Conservation (phyloP, 2,797 vertebrate species). For the Cephalopachus bancanus region DNA sequence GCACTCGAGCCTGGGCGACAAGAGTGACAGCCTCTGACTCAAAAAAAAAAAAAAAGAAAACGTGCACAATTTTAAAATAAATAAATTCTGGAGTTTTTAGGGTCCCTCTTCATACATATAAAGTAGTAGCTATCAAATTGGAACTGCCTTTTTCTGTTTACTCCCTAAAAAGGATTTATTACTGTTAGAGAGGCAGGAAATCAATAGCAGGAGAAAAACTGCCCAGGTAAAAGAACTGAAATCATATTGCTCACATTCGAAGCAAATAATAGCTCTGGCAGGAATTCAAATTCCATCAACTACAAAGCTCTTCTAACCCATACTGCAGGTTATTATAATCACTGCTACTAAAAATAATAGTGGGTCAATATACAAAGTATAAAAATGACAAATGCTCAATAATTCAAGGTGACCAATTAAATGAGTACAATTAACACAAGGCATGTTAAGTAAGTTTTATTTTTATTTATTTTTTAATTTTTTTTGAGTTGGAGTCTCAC, state of each 20-base stretch:
- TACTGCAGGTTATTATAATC: constrained; percentile 62
- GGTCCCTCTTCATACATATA: background rate
- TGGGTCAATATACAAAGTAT: constrained; percentile 71
- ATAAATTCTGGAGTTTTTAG: too few species aligned
- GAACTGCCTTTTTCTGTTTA: constrained; percentile 69
- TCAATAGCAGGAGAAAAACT: constrained; percentile 74
- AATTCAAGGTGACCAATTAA: constrained; percentile 73
- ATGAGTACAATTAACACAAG: constrained; percentile 53
- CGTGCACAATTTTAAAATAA: too few species aligned
- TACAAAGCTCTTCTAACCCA: constrained; percentile 61
- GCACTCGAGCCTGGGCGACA: too few species aligned
- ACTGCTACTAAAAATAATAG: constrained; percentile 78
- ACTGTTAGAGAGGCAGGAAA: constrained; percentile 67
- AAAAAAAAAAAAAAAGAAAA: too few species aligned
- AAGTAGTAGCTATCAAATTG: constrained; percentile 59
- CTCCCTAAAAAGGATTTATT: constrained; percentile 69
- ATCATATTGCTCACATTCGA: constrained; percentile 70
- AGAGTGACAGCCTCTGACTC: too few species aligned
- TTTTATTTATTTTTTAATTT: too few species aligned
- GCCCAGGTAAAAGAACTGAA: constrained; percentile 68
- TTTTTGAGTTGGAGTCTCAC: too few species aligned
- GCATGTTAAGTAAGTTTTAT: constrained; percentile 30
- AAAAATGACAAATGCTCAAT: constrained; percentile 74
- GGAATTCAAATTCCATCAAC: constrained; percentile 75
- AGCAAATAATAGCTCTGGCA: constrained; percentile 79